These are phyloP conservation scores for Charanyca ferruginea DNA, from an alignment of 2,888 invertebrate genomes.

Conservation along the genomic window DNA sequence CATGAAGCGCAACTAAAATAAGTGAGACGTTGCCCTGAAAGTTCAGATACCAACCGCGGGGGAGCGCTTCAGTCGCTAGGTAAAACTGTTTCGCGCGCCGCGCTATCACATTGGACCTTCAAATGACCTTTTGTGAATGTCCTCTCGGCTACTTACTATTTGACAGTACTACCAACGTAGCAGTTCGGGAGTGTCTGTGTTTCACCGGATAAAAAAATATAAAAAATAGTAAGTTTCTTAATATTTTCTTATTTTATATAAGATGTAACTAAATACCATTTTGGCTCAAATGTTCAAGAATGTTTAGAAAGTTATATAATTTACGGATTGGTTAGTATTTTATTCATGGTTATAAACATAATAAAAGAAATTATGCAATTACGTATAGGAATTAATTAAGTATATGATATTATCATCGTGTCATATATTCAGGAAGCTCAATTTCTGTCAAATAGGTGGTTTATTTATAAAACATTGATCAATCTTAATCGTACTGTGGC, in stretches of 20 bases:
- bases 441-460: background rate
- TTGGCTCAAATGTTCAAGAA: conserved; percentile 23
- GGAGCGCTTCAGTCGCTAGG: conserved; percentile 39
- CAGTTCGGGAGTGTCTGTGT: conserved; percentile 85
- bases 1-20: background rate
- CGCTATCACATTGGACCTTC: conserved; percentile 84
- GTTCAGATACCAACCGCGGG: conserved; percentile 39
- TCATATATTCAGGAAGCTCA: background rate
- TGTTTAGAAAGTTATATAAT: conserved; percentile 43
- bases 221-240: conserved; percentile 71
- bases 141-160: conserved; percentile 79
- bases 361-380: conserved; percentile 2
- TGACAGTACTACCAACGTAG: conserved; percentile 84
- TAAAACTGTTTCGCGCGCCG: conserved; percentile 59
- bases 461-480: background rate
- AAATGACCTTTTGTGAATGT: conserved; percentile 88
- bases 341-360: conserved; percentile 35
- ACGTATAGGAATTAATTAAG: conserved; percentile 1
- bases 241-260: conserved; percentile 44
- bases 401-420: background rate
- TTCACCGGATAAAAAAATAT: conserved; percentile 65
- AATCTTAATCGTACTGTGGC: conserved; percentile 4
- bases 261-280: background rate
- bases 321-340: conserved; percentile 45
- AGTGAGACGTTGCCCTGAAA: background rate